Evolutionary conservation across 1,140 invertebrate species (phyloP).

Genomic region (Trissolcus basalis): DNA sequence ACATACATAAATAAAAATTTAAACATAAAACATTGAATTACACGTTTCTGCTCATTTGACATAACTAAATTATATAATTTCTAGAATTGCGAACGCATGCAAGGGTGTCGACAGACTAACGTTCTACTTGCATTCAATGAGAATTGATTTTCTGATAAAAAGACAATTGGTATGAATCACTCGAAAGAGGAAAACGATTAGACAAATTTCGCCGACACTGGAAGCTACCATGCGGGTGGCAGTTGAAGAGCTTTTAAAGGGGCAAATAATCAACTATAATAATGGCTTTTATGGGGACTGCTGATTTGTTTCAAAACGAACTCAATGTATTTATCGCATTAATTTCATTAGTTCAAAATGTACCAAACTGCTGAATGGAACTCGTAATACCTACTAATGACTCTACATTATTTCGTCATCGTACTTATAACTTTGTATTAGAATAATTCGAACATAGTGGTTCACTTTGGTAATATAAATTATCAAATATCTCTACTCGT

Average conservation of each 20-base stretch:
- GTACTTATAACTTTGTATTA: no score
- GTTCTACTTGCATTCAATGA: conserved; percentile 34
- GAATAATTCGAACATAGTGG: no score
- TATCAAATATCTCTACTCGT: no score
- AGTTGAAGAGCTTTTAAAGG: conserved; percentile 44
- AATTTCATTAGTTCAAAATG: conserved; percentile 23
- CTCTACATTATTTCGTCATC: no score
- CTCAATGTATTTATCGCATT: conserved; percentile 1
- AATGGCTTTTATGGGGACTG: conserved; percentile 40
- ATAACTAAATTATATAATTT: background rate
- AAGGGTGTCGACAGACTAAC: conserved; percentile 51
- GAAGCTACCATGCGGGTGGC: conserved; percentile 58
- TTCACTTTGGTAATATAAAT: no score
- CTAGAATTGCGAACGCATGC: background rate
- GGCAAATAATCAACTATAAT: conserved; percentile 55
- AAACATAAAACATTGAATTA: no score
- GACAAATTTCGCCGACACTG: conserved; percentile 53
- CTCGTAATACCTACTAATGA: conserved; percentile 9
- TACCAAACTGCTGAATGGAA: background rate
- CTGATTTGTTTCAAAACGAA: conserved; percentile 41
- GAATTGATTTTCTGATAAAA: conserved; percentile 68
- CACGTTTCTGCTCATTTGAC: no score
- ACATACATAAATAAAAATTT: no score
- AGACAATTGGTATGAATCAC: conserved; percentile 63
- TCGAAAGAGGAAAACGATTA: conserved; percentile 54